Base-by-base conservation (phyloP, 2,113 vertebrate genomes). In the Sorex araneus region DNA sequence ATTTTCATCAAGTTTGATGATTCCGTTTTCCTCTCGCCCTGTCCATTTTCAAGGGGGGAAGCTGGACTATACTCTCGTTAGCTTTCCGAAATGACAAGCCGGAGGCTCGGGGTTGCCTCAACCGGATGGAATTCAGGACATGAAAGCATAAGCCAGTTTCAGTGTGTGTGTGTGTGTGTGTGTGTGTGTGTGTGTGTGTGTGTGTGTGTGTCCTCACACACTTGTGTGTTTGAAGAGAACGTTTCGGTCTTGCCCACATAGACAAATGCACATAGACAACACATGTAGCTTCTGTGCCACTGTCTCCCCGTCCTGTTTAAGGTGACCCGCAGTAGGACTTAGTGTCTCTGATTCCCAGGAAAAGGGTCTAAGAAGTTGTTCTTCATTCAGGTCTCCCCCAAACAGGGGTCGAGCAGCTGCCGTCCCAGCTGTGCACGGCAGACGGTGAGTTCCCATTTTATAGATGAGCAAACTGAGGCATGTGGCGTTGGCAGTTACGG, bases 31-130 rank as follows among this genome's bases (percentile, higher is more conserved):
- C 4, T 60, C 18, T 60, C 21, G 16, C 21, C 21, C 21, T 60
- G 57, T 23, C 80, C 30, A 78, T 83, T 50, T 95, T 87, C 66
- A 73, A 74, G 75, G 69, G 78, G 11, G 40, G 71, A 77, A 84
- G 69, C 27, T 27, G 27, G 73, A 89, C 21, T 82, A 28, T 3
- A 57, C 18, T 57, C 34, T 27, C 27, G 0, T 90, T 80, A 36
- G 12, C 45, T 95, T 79, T 28, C 63, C 64, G 90, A 63, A 91
- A 47, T 28, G 47, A 2, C 36, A 86, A 76, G 18, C 57, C 0
- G 70, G 15, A 91, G 32, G 54, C 34, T 73, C 60, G 30, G 8
- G 86, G 32, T 69, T 86, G 30, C 32, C 23, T 43, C 25, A 82
- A 43, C 50, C 79, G 76, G 50, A 69, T 43, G 64, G 69, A 67